Base-by-base conservation (phyloP, 2,888 invertebrate genomes). In the Germaria angustata region DNA sequence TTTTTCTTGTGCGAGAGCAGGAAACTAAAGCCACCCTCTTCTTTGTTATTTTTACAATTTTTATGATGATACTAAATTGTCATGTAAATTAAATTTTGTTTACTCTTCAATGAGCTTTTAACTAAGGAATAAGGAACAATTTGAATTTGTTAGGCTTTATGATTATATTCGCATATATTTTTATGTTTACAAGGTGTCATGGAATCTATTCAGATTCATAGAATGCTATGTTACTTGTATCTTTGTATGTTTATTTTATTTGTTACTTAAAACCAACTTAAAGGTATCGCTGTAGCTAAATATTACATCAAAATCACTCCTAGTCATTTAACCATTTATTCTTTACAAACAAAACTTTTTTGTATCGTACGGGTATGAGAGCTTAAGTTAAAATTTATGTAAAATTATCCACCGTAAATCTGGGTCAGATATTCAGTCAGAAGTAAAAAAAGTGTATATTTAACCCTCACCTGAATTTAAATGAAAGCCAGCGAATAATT, bases 1-100 rank as follows among this genome's bases (percentile, higher is more conserved):
- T n/a, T 57, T 71, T 46, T 59, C 39, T n/a, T 41, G 2, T n/a
- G 9, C 20, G 11, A 13, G n/a, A 46, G 20, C 20, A 46, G 20
- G 20, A 9, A 46, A 20, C 20, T 20, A 9, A 20, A 46, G 20
- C 32, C 72, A 73, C 51, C 61, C 51, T 51, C 36, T 20, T 0
- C 11, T 15, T 15, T 13, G 3, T 39, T 59, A 17, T 36, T 28
- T 39, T 22, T n/a, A 32, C 22, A 2, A 24, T 28, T 36, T n/a
- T 55, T 41, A 55, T 49, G 41, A 39, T 73, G 51, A 51, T 73
- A 53, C 28, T 61, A 72, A 72, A 79, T 72, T 79, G 72, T 32
- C 72, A 72, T 79, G 72, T 66, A 79, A 79, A 79, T 79, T 79
- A 72, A 72, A 66, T 72, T 72, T 59, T 72, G n/a, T 72, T 17